phyloP scores from a whole-genome alignment of 2,113 vertebrate species.

The Cephalopterus ornatus region DNA sequence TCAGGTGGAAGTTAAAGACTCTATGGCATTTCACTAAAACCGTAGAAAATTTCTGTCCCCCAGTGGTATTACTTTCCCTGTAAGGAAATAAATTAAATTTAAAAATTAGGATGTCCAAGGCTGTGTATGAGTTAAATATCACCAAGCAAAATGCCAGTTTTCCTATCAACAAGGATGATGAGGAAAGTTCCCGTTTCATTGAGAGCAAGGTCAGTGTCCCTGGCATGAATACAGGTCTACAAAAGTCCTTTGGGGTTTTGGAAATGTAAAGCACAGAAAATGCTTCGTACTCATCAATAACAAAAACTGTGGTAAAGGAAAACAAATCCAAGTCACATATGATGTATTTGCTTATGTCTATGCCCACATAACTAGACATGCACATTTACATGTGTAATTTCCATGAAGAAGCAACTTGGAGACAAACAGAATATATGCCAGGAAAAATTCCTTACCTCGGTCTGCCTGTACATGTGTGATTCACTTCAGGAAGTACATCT shows the following conservation, averaged over 20 bases:
- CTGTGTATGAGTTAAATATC: background rate
- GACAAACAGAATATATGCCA: background rate
- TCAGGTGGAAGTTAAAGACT: conserved; percentile 69
- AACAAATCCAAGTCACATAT: background rate
- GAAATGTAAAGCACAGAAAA: background rate
- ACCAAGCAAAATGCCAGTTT: background rate
- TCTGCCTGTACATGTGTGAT: background rate
- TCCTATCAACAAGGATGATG: background rate
- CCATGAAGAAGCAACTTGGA: background rate
- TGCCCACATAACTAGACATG: background rate
- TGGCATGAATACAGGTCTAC: background rate
- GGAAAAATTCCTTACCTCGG: background rate
- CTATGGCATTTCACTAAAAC: conserved; percentile 28
- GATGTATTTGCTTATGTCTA: background rate
- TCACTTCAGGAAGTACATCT: background rate
- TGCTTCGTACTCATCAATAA: background rate
- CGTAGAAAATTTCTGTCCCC: conserved; percentile 24
- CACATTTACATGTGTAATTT: background rate
- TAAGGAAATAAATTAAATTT: background rate
- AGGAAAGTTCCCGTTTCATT: background rate
- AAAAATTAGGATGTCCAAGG: background rate
- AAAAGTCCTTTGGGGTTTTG: background rate
- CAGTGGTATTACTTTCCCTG: background rate
- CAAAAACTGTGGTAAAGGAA: background rate
- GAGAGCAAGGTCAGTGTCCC: background rate